These are phyloP conservation scores for Taeniopygia guttata DNA, from an alignment of 2,797 vertebrate genomes.

Conservation along the genomic window DNA sequence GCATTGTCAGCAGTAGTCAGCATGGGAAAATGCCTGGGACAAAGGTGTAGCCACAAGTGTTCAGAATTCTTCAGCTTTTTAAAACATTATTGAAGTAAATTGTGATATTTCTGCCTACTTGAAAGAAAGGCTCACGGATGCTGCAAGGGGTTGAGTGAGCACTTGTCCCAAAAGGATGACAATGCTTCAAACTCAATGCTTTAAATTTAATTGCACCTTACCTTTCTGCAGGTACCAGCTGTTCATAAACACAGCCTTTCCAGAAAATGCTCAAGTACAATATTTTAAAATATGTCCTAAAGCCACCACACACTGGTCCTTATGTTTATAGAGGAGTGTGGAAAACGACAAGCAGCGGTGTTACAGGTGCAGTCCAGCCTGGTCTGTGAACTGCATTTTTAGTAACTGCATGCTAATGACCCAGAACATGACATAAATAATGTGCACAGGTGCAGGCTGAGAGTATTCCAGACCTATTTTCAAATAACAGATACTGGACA, in stretches of 20 bases:
- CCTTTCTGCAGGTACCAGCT: neutral
- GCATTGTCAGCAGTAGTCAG: neutral
- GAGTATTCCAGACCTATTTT: neutral
- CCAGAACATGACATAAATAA: neutral
- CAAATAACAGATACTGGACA: neutral
- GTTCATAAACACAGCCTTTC: neutral
- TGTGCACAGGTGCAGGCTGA: neutral
- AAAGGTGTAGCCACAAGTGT: neutral
- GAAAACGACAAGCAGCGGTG: neutral
- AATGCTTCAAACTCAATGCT: neutral
- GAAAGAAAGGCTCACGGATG: neutral
- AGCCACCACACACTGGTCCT: neutral
- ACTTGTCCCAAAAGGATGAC: neutral
- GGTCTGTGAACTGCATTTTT: neutral
- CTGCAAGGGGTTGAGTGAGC: rapidly evolving
- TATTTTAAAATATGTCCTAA: neutral
- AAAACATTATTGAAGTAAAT: neutral
- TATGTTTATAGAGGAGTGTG: neutral
- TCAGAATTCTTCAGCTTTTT: neutral
- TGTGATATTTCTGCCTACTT: neutral
- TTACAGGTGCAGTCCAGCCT: neutral
- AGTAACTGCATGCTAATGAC: neutral
- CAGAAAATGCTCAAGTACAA: neutral
- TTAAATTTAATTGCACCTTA: neutral
- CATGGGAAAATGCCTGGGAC: neutral